Evolutionary conservation across 2,797 vertebrate species (phyloP).

Genomic region (Micromesistius poutassou): DNA sequence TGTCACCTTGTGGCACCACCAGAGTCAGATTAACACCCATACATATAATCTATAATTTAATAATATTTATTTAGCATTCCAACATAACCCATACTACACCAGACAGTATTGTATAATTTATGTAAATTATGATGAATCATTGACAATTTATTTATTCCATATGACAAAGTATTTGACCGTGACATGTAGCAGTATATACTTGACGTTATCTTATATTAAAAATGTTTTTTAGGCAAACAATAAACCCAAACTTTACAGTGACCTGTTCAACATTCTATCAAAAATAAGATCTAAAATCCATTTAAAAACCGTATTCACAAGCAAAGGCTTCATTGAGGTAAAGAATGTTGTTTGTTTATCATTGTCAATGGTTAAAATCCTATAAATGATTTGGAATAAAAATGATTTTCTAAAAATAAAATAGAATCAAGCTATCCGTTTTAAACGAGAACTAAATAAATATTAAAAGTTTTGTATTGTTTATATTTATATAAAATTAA

Average conservation of each 20-base stretch:
- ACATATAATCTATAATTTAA: not conserved
- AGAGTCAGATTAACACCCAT: not conserved
- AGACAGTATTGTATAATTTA: not conserved
- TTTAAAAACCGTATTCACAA: not conserved
- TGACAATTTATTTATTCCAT: not conserved
- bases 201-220: not conserved
- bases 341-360: not conserved
- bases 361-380: conserved; percentile 6
- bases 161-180: not conserved
- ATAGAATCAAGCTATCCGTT: not conserved
- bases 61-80: not conserved
- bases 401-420: not conserved
- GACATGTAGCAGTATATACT: not conserved
- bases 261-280: not conserved
- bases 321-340: not conserved
- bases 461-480: not conserved
- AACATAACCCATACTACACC: not conserved
- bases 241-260: not conserved
- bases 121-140: not conserved
- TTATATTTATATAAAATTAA: not conserved
- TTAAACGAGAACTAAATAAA: not conserved
- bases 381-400: not conserved
- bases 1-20: not conserved
- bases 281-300: not conserved
- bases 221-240: not conserved